Evolutionary conservation across 2,797 vertebrate genomes (phyloP), one percentile per base, ranked within the genome.

Genomic region (Pagetopsis macropterus): DNA sequence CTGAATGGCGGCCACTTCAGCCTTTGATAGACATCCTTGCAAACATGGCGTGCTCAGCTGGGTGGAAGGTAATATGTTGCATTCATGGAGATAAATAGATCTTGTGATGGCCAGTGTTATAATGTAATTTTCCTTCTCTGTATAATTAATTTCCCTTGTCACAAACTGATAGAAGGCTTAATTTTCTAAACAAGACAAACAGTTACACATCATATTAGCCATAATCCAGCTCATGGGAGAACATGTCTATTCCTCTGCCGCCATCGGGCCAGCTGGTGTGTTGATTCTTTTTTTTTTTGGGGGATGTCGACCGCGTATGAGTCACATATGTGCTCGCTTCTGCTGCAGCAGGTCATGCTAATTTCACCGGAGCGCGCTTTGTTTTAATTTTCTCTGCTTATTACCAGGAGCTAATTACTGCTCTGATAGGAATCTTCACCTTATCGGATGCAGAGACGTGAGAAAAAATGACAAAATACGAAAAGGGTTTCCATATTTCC

Each of bases 331-430:
- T 54, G 75, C 59, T 16, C 52, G 31, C 68, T 78, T 72, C 69
- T 7, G 67, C 73, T 16, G 17, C 70, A 76, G 57, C 75, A 49
- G 75, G 71, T 81, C 75, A 70, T 76, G 72, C 78, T 75, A 58
- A 86, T 87, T 88, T 65, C 71, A 62, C 17, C 27, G 51, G 57
- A 59, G 51, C 60, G 3, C 55, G 52, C 76, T 84, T 89, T 65
- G 76, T 85, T 90, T 90, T 84, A 52, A 91, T 92, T 88, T 87
- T 74, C 79, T 59, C 82, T 72, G 68, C 62, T 84, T 73, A 88
- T 88, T 74, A 84, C 37, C 1, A 55, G 37, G 64, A 72, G 77
- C 54, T 78, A 84, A 89, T 81, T 75, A 66, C 49, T 27, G 62
- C 58, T 72, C 40, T 59, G 66, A 80, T 70, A 40, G 15, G 11